These are phyloP conservation scores for Ditula angustiorana DNA, from an alignment of 2,888 invertebrate genomes.

Conservation along the genomic window DNA sequence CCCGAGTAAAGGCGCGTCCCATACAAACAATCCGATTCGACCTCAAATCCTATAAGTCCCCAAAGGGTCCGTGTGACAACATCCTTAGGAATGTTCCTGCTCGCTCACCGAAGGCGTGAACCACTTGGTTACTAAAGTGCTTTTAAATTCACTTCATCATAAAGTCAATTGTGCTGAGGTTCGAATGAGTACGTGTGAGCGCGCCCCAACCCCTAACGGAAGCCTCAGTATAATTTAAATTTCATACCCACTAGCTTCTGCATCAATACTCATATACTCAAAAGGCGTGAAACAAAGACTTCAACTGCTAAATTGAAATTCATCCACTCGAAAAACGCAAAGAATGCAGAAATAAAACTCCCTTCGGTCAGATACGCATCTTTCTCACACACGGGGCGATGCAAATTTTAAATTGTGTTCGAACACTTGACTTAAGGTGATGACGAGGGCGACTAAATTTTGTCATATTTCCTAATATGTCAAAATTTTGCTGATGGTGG, in stretches of 20 bases:
- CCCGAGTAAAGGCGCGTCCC: constrained; percentile 3
- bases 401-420: constrained; percentile 23
- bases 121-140: not conserved
- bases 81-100: not conserved
- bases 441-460: too few species aligned
- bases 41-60: constrained; percentile 23
- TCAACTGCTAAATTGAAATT: constrained; percentile 48
- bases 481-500: too few species aligned
- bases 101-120: not conserved
- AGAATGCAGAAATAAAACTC: constrained; percentile 44
- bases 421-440: constrained; percentile 1
- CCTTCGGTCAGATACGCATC: constrained; percentile 31
- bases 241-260: constrained; percentile 52
- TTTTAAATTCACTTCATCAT: constrained; percentile 3
- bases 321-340: constrained; percentile 50
- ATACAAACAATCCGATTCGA: constrained; percentile 21
- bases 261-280: constrained; percentile 47
- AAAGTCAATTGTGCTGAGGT: constrained; percentile 5
- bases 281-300: constrained; percentile 50
- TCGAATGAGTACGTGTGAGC: not conserved
- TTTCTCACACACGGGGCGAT: constrained; percentile 18
- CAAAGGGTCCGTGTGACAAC: constrained; percentile 21
- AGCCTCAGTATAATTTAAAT: constrained; percentile 47
- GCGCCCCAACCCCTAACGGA: not conserved
- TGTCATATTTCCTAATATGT: too few species aligned